Conservation (phyloP, 2,888 invertebrate genomes). For the Ochropacha duplaris region DNA sequence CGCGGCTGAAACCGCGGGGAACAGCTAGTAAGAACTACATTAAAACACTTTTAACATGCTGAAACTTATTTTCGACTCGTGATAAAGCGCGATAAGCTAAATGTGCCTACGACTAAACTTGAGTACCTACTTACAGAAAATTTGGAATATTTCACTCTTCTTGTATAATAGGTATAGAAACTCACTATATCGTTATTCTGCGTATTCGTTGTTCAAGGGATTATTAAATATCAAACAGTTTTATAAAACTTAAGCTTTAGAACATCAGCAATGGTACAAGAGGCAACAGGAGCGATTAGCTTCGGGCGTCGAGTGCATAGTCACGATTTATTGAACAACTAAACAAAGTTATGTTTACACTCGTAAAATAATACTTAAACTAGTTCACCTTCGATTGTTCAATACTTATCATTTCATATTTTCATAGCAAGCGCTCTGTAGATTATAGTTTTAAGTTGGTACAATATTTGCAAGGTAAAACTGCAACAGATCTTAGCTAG, state of each 20-base stretch:
- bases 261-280: conserved; percentile 50
- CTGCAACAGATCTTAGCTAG: conserved; percentile 48
- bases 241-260: conserved; percentile 12
- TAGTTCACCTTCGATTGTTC: conserved; percentile 33
- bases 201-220: neutral
- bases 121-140: no score
- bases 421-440: conserved; percentile 25
- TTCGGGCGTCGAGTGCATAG: conserved; percentile 63
- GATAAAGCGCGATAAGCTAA: no score
- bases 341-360: conserved; percentile 51
- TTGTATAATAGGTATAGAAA: neutral
- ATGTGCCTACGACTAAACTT: no score
- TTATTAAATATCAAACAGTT: neutral
- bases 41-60: no score
- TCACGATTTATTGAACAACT: conserved; percentile 71
- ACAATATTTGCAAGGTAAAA: neutral
- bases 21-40: no score
- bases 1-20: no score
- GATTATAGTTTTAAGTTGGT: neutral
- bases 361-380: conserved; percentile 34
- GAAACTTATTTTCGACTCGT: no score
- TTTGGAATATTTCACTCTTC: no score
- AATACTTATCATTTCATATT: conserved; percentile 36
- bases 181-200: neutral
- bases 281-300: conserved; percentile 76